These are phyloP conservation scores for Lochmaea crataegi DNA, from an alignment of 2,888 invertebrate genomes.

Conservation along the genomic window DNA sequence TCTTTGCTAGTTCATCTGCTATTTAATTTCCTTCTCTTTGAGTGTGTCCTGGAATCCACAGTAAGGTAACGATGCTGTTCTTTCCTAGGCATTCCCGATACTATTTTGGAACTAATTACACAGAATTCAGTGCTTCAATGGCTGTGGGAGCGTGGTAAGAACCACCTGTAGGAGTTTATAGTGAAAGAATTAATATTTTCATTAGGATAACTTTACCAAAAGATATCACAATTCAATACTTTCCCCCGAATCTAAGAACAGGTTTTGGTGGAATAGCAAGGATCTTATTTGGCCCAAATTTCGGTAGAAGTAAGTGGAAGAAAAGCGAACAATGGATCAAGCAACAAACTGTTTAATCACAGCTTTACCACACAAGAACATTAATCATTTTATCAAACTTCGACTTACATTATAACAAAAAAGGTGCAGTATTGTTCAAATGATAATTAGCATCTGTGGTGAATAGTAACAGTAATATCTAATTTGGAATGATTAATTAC, in stretches of 20 bases:
- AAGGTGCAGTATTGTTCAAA: constrained; percentile 56
- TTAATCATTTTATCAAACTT: constrained; percentile 47
- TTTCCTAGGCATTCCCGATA: too few relatives aligned
- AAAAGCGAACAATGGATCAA: constrained; percentile 24
- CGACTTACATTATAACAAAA: constrained; percentile 46
- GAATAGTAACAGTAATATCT: constrained; percentile 57
- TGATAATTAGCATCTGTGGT: constrained; percentile 58
- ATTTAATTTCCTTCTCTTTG: too few relatives aligned
- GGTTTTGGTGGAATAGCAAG: constrained; percentile 7
- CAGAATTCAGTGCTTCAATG: too few relatives aligned
- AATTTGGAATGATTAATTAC: constrained; percentile 61
- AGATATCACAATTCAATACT: too few relatives aligned
- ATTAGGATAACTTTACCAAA: too few relatives aligned
- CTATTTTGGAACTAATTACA: too few relatives aligned
- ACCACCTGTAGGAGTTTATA: too few relatives aligned
- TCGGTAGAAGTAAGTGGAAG: constrained; percentile 22
- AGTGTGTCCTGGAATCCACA: too few relatives aligned
- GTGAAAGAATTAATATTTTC: too few relatives aligned
- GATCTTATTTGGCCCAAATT: neutral
- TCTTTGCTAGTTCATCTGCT: too few relatives aligned
- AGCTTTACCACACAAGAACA: constrained; percentile 37
- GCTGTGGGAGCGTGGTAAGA: too few relatives aligned
- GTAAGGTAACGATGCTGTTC: too few relatives aligned
- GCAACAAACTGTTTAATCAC: constrained; percentile 36
- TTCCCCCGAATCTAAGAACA: neutral